Conservation (phyloP, 2,113 vertebrate species). For the Poeciliopsis occidentalis region DNA sequence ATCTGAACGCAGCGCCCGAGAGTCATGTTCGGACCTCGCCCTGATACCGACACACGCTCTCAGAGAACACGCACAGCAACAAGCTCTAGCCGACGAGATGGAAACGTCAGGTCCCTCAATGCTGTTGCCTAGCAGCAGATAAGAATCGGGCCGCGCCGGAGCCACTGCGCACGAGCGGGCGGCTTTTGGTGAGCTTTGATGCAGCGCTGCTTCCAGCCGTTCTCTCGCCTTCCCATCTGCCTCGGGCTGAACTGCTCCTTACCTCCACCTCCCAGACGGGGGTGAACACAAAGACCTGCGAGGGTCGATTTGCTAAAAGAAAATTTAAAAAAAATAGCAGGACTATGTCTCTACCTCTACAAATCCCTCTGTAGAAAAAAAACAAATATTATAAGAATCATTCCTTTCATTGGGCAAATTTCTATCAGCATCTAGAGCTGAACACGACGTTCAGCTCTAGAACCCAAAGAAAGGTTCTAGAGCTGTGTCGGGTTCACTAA, state of each 20-base stretch:
- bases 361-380: background rate
- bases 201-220: conserved; percentile 27
- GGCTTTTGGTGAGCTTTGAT: conserved; percentile 48
- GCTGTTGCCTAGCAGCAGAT: conserved; percentile 80
- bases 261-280: background rate
- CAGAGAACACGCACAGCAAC: conserved; percentile 9
- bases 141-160: conserved; percentile 68
- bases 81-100: conserved; percentile 31
- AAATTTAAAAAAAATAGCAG: conserved; percentile 22
- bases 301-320: conserved; percentile 41
- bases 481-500: background rate
- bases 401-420: background rate
- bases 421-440: background rate
- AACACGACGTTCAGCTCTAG: no score
- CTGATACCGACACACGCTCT: conserved; percentile 14
- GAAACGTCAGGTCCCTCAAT: conserved; percentile 60
- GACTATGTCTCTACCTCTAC: background rate
- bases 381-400: background rate
- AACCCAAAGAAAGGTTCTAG: no score
- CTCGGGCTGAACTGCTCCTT: conserved; percentile 22
- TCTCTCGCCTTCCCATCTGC: conserved; percentile 9
- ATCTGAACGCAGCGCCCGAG: conserved; percentile 29
- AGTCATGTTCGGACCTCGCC: conserved; percentile 41
- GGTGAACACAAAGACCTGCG: conserved; percentile 5
- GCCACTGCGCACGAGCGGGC: conserved; percentile 55